A percentile compares a stretch with the other conserved stretches of the same genome.
Evolutionary conservation across 2,888 invertebrate species (phyloP).

Genomic region (Seira sanloemensis): DNA sequence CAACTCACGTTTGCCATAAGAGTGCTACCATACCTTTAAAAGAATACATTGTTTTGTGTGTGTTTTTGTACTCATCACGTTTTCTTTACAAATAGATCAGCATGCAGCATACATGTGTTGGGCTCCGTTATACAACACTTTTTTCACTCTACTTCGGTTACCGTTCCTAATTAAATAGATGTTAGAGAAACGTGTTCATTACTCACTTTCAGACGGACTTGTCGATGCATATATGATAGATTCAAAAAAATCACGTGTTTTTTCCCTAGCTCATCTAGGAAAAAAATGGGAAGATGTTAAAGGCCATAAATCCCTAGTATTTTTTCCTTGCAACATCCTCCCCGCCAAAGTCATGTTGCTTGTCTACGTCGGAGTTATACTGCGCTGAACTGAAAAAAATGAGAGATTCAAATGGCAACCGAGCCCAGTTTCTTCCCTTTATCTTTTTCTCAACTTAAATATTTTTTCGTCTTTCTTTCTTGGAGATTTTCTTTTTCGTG

Average conservation of each 20-base stretch:
- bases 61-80: not conserved
- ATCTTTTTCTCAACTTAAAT: not conserved
- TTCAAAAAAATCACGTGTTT: no score
- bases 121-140: no score
- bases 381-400: not conserved
- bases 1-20: no score
- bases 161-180: not conserved
- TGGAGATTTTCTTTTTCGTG: slow-evolving; percentile 12
- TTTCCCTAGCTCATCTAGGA: not conserved
- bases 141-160: not conserved
- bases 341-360: slow-evolving; percentile 1
- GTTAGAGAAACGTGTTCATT: not conserved
- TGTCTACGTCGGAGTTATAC: slow-evolving; percentile 1
- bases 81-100: no score
- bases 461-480: not conserved
- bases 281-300: not conserved
- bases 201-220: no score
- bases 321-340: not conserved
- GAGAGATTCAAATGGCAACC: not conserved
- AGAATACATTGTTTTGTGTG: no score
- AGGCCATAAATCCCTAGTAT: not conserved
- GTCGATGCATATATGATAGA: no score
- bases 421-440: not conserved
- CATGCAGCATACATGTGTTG: no score
- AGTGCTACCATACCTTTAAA: no score